A percentile compares a stretch with the other conserved stretches of the same genome.
Evolutionary conservation across 2,113 vertebrate species (phyloP).

Genomic region (Progne subis): DNA sequence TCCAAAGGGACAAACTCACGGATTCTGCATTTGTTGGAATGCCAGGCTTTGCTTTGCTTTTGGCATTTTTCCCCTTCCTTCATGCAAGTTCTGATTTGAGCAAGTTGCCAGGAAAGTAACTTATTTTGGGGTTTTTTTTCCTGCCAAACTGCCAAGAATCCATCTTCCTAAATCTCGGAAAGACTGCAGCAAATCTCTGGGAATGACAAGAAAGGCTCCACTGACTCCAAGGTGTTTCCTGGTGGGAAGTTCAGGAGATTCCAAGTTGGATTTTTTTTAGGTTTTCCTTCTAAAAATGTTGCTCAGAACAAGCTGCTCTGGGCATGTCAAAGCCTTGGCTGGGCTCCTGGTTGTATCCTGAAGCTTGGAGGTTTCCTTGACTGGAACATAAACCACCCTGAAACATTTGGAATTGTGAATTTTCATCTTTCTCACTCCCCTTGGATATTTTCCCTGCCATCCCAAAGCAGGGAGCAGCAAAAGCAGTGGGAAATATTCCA

Average conservation of each 20-base stretch:
- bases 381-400: background rate
- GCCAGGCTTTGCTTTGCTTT: conserved; percentile 31
- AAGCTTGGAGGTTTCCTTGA: background rate
- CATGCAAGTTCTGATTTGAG: background rate
- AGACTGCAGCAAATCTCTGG: background rate
- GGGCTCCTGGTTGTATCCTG: background rate
- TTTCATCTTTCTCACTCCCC: rapidly evolving
- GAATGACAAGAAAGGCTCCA: background rate
- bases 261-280: background rate
- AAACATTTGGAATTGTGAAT: background rate
- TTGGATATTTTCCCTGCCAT: background rate
- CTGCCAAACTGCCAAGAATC: background rate
- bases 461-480: background rate
- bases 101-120: background rate
- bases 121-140: background rate
- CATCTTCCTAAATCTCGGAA: background rate
- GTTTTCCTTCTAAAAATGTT: background rate
- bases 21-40: conserved; percentile 49
- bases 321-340: background rate
- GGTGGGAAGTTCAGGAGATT: background rate
- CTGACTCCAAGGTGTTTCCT: background rate
- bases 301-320: background rate
- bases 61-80: conserved; percentile 14
- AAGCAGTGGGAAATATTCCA: background rate
- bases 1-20: conserved; percentile 72